Evolutionary conservation across 2,113 vertebrate genomes (phyloP), one percentile per base, ranked within the genome.

Genomic region (Carassius carassius): DNA sequence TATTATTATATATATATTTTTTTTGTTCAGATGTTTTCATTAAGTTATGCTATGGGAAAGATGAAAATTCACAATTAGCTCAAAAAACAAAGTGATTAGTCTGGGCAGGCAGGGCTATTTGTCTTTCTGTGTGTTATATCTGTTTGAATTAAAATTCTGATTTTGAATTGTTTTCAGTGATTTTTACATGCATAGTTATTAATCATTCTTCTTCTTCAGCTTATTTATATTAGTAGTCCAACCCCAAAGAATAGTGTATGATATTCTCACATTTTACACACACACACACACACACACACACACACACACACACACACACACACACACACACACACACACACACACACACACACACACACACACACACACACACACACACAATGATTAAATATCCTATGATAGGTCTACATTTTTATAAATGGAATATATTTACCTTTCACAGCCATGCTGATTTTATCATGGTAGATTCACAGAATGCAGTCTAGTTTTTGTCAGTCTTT

Each of bases 21-120:
- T 14, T 47, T 32, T 75, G 75, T 80, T 84, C 56, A 60, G 56
- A 58, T 58, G 56, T 83, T 83, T 75, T 19, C 41, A 3, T 62
- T 44, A 58, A 14, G 29, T 63, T 63, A 65, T 65, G 23, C 25
- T 51, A 58, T 75, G 32, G 13, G 35, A 44, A 79, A 79, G 16
- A 79, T 81, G 4, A 49, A 65, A 81, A n/a, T 69, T 0, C 25
- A 79, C 78, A 17, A 56, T 56, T 77, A 77, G 49, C 51, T 77
- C 23, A 12, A 21, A 21, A 77, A 63, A n/a, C n/a, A 63, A 79
- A 44, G 78, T 65, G 12, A 44, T 65, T 80, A 29, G 32, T 65
- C 32, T 77, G 75, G 9, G 1, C 75, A 35, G 74, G 25, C 25
- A 76, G 49, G 49, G 74, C 16, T 65, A 23, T 79, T 63, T 44